phyloP scores from a whole-genome alignment of 1,140 invertebrate genomes.

The Theocolax elegans region DNA sequence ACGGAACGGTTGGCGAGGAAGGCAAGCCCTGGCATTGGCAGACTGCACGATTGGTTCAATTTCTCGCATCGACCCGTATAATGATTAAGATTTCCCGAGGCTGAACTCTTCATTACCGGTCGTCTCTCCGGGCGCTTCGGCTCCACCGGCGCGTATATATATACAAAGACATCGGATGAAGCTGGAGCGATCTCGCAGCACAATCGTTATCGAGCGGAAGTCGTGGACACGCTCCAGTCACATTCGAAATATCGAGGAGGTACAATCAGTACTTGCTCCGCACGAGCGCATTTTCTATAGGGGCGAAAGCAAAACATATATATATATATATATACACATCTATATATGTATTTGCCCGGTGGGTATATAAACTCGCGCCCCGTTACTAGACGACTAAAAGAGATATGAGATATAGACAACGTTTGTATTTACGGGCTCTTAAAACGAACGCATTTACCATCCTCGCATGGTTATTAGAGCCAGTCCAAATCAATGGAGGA shows the following conservation, averaged over 20 bases:
- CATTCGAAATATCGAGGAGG: slow-evolving; percentile 20
- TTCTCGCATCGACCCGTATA: slow-evolving; percentile 10
- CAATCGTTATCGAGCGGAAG: slow-evolving; percentile 36
- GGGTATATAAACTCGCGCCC: background rate
- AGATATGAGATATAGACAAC: background rate
- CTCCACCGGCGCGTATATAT: background rate
- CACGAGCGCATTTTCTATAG: too few relatives aligned
- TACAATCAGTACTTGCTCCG: slow-evolving; percentile 5
- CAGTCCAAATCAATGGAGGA: slow-evolving; percentile 5
- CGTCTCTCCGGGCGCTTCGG: background rate
- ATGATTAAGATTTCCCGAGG: slow-evolving; percentile 35
- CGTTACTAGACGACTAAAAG: background rate
- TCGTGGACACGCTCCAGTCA: slow-evolving; percentile 19
- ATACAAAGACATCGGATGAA: slow-evolving; percentile 8
- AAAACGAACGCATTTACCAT: slow-evolving; percentile 9
- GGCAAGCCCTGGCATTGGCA: slow-evolving; percentile 32
- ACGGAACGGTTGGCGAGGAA: background rate
- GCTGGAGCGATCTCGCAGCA: background rate
- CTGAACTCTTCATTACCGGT: slow-evolving; percentile 28
- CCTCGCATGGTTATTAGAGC: slow-evolving; percentile 7
- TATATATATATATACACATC: too few relatives aligned
- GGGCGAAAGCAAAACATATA: too few relatives aligned
- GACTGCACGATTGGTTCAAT: slow-evolving; percentile 8
- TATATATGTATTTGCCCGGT: too few relatives aligned
- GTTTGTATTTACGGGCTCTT: slow-evolving; percentile 10